Conservation (phyloP, 2,888 invertebrate species). For the Habroteleia sp. region DNA sequence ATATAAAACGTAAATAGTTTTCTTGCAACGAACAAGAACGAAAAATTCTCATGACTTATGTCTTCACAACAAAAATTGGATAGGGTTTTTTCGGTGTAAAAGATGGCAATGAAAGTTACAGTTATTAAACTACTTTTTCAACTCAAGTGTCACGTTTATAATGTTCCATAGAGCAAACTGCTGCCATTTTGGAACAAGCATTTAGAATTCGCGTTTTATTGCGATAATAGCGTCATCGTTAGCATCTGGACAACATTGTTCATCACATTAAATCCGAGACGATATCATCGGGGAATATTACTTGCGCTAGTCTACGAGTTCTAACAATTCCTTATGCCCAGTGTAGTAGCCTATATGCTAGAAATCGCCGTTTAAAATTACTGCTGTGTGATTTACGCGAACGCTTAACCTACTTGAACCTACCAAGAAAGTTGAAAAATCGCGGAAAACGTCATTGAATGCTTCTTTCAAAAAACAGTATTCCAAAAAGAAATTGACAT, state of each 20-base stretch:
- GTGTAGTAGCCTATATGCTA: conserved; percentile 49
- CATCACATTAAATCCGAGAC: conserved; percentile 57
- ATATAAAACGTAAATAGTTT: conserved; percentile 50
- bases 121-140: conserved; percentile 60
- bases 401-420: conserved; percentile 68
- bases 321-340: conserved; percentile 39
- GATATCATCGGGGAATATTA: conserved; percentile 51
- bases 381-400: conserved; percentile 67
- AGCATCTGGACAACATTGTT: conserved; percentile 62
- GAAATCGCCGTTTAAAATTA: conserved; percentile 70
- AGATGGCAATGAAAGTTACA: conserved; percentile 56
- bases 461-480: conserved; percentile 30
- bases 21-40: conserved; percentile 21
- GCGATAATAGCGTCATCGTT: conserved; percentile 58
- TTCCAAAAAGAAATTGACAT: conserved; percentile 1
- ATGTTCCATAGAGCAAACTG: conserved; percentile 16
- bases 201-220: conserved; percentile 46
- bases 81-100: conserved; percentile 32
- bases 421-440: conserved; percentile 53
- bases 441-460: conserved; percentile 10
- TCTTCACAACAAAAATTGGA: conserved; percentile 46
- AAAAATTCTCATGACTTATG: conserved; percentile 44
- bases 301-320: conserved; percentile 41
- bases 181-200: conserved; percentile 36
- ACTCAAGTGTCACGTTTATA: conserved; percentile 53